Conservation (phyloP, 2,113 vertebrate species). For the Rhinoderma darwinii region DNA sequence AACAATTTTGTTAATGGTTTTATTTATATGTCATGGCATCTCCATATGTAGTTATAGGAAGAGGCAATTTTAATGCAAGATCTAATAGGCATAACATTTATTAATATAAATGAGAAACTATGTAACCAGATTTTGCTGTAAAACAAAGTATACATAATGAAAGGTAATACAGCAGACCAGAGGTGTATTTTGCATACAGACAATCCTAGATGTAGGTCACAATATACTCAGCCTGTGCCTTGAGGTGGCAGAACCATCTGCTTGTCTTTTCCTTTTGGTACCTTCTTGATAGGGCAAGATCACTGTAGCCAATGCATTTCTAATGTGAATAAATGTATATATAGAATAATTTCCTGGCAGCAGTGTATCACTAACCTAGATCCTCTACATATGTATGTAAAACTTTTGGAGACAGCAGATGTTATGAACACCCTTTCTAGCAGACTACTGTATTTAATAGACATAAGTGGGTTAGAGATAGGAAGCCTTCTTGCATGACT, state of each 20-base stretch:
- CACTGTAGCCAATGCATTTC: not conserved
- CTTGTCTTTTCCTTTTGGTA: not conserved
- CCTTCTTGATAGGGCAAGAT: not conserved
- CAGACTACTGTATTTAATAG: not conserved
- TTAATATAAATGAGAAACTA: too few relatives aligned
- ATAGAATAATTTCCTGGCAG: not conserved
- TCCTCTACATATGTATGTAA: not conserved
- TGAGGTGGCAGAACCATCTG: constrained; percentile 4
- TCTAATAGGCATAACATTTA: too few relatives aligned
- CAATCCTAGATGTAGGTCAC: not conserved
- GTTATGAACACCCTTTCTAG: not conserved
- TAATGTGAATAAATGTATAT: not conserved
- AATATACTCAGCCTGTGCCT: not conserved
- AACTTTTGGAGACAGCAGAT: not conserved
- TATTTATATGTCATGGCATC: too few relatives aligned
- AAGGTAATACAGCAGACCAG: not conserved
- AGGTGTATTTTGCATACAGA: not conserved
- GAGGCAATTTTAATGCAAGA: too few relatives aligned
- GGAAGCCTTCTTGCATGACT: not conserved
- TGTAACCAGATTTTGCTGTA: not conserved
- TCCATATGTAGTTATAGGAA: too few relatives aligned
- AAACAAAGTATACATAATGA: not conserved
- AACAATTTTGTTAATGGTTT: too few relatives aligned
- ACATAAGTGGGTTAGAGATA: not conserved
- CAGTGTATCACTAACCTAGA: constrained; percentile 1